phyloP scores from a whole-genome alignment of 2,113 vertebrate species.

The Heptranchias perlo region DNA sequence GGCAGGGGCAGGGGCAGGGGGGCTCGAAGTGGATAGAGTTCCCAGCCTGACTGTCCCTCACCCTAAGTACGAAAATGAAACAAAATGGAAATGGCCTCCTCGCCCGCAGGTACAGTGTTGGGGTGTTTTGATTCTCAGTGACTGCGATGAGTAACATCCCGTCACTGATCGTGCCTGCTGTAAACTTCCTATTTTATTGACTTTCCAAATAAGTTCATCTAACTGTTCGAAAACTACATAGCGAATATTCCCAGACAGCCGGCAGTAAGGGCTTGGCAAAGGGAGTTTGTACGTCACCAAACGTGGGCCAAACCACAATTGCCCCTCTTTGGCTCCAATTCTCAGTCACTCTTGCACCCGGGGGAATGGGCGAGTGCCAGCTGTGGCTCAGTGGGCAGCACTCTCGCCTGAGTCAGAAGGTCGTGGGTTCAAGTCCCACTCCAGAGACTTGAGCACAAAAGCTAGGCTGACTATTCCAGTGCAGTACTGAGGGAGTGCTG shows the following conservation, averaged over 20 bases:
- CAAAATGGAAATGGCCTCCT: no score
- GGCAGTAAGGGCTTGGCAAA: neutral
- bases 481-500: neutral
- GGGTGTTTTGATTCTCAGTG: neutral
- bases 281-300: no score
- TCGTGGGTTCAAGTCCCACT: neutral
- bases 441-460: neutral
- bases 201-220: constrained; percentile 23
- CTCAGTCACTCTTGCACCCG: neutral
- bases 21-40: no score
- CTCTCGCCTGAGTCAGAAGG: neutral
- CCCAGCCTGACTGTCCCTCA: no score
- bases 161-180: neutral
- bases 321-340: neutral
- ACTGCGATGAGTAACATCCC: neutral
- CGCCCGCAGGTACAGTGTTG: no score
- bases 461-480: neutral
- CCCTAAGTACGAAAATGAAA: no score
- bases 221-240: neutral
- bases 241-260: neutral
- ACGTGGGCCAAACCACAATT: neutral
- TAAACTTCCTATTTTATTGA: neutral
- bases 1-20: no score
- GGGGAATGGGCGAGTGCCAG: neutral
- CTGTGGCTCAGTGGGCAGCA: neutral